phyloP scores from a whole-genome alignment of 2,113 vertebrate genomes.

The Seriola rivoliana region DNA sequence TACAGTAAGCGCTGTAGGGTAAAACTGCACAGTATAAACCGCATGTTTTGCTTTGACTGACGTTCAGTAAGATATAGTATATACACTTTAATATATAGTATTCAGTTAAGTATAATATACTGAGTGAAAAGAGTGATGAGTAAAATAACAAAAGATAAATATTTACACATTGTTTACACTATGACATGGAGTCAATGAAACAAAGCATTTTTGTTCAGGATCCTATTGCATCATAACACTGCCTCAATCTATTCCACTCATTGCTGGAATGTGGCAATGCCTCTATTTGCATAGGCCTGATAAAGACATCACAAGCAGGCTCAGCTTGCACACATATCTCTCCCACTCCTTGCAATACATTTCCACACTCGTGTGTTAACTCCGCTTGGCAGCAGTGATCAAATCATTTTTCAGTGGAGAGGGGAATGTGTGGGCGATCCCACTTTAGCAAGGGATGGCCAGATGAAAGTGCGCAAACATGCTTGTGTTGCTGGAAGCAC shows the following conservation, averaged over 20 bases:
- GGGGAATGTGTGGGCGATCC: constrained; percentile 73
- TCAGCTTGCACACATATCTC: constrained; percentile 52
- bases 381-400: constrained; percentile 72
- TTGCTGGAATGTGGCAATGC: constrained; percentile 22
- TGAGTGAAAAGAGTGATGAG: neutral
- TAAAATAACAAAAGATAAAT: neutral
- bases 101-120: neutral
- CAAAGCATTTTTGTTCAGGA: neutral
- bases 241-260: neutral
- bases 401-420: constrained; percentile 69
- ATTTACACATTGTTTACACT: neutral
- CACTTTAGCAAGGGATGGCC: constrained; percentile 70
- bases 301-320: constrained; percentile 68
- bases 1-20: neutral
- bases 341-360: constrained; percentile 61
- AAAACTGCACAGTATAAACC: neutral
- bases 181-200: neutral
- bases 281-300: constrained; percentile 64
- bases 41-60: neutral
- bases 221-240: neutral
- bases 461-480: constrained; percentile 70
- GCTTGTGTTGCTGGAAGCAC: constrained; percentile 77
- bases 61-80: neutral
- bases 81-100: neutral
- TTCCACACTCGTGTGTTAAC: constrained; percentile 56